Evolutionary conservation across 2,797 vertebrate species (phyloP).

Genomic region (Myotis vivesi): DNA sequence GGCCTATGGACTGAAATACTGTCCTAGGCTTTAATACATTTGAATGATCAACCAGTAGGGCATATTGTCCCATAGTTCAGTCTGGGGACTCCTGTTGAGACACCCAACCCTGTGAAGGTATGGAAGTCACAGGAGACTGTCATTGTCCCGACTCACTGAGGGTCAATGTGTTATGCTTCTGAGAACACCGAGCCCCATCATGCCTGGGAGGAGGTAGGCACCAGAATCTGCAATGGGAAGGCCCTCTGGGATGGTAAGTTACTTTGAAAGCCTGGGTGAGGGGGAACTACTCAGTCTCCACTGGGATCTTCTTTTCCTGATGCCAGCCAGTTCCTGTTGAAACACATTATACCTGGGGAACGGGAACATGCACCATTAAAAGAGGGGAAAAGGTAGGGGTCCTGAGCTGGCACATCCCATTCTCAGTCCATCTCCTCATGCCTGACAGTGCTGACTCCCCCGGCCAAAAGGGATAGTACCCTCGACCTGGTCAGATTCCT

Average conservation of each 20-base stretch:
- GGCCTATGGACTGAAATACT: not conserved
- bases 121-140: not conserved
- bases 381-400: not conserved
- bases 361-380: not conserved
- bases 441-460: not conserved
- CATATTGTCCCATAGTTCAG: not conserved
- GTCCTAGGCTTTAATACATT: too few species aligned
- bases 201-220: not conserved
- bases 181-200: not conserved
- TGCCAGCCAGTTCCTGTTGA: not conserved
- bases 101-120: not conserved
- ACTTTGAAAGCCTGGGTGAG: not conserved
- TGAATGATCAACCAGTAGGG: not conserved
- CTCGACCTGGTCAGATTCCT: not conserved
- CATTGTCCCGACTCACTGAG: not conserved
- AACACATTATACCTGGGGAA: not conserved
- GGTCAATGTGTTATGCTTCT: not conserved
- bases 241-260: not conserved
- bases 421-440: not conserved
- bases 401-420: not conserved
- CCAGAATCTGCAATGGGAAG: not conserved
- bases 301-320: not conserved
- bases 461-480: accelerated
- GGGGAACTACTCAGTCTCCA: not conserved
- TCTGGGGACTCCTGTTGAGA: not conserved